A percentile compares a stretch with the other conserved stretches of the same genome.
Conservation (phyloP, 92 coral and sea anemone genomes). For the Epizoanthus ramosus region DNA sequence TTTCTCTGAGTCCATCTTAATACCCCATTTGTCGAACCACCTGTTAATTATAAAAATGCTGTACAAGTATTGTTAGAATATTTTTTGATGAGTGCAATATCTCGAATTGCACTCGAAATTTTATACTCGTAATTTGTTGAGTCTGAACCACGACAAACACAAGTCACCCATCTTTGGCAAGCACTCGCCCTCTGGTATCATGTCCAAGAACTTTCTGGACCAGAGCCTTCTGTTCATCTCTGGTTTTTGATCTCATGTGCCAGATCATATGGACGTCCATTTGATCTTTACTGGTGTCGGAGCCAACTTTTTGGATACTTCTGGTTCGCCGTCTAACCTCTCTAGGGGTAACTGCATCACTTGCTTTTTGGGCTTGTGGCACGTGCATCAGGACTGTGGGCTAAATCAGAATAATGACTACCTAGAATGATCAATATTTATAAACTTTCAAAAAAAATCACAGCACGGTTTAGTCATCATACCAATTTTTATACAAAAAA, state of each 20-base stretch:
- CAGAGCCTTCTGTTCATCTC: not conserved
- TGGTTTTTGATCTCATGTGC: not conserved
- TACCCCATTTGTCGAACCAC: not conserved
- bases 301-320: constrained; percentile 7
- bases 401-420: constrained; percentile 1
- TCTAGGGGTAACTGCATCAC: not conserved
- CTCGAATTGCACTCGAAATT: not conserved
- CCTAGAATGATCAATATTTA: too few species aligned
- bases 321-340: constrained; percentile 2
- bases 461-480: not conserved
- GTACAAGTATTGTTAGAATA: not conserved
- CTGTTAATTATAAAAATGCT: not conserved
- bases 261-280: not conserved
- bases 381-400: constrained; percentile 28
- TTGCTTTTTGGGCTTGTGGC: constrained; percentile 21
- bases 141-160: not conserved
- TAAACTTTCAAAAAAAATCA: not conserved
- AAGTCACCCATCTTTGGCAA: constrained; percentile 14
- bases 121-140: not conserved
- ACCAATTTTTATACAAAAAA: not conserved
- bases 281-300: not conserved
- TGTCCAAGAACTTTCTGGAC: not conserved
- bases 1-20: not conserved
- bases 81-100: not conserved
- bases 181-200: constrained; percentile 3